Conservation (phyloP, 2,113 vertebrate genomes). For the Patagioenas fasciata region DNA sequence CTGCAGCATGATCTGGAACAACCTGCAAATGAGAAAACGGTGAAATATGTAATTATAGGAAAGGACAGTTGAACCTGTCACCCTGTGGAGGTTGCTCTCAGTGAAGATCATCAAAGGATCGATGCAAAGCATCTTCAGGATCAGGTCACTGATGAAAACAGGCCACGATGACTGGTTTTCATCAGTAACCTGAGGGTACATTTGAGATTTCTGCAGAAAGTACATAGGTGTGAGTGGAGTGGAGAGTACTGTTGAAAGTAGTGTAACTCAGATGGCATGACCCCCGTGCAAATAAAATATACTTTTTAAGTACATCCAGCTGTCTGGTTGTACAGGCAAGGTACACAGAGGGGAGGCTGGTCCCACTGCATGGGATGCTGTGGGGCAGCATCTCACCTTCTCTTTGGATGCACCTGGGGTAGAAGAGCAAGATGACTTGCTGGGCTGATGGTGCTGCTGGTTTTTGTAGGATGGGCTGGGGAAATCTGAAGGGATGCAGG, state of each 20-base stretch:
- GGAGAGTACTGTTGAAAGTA: not conserved
- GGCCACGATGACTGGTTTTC: not conserved
- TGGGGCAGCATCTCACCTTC: rapidly evolving
- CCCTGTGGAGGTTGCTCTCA: not conserved
- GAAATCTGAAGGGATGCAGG: not conserved
- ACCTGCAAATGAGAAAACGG: not conserved
- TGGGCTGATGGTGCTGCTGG: not conserved
- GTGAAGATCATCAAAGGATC: not conserved
- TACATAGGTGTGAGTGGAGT: rapidly evolving
- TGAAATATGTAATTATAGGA: not conserved
- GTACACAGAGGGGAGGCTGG: not conserved
- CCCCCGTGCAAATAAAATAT: not conserved
- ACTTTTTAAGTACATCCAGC: not conserved
- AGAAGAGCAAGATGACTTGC: not conserved
- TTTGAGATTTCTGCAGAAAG: not conserved
- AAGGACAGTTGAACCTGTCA: not conserved
- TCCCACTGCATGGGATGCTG: not conserved
- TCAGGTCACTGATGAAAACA: not conserved
- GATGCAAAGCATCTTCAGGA: not conserved
- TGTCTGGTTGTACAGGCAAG: not conserved
- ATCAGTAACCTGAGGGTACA: not conserved
- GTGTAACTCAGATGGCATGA: rapidly evolving
- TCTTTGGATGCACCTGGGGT: rapidly evolving
- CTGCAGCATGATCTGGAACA: not conserved
- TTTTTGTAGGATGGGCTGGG: not conserved